Conservation (phyloP, 2,888 invertebrate species). For the Synergus gifuensis region DNA sequence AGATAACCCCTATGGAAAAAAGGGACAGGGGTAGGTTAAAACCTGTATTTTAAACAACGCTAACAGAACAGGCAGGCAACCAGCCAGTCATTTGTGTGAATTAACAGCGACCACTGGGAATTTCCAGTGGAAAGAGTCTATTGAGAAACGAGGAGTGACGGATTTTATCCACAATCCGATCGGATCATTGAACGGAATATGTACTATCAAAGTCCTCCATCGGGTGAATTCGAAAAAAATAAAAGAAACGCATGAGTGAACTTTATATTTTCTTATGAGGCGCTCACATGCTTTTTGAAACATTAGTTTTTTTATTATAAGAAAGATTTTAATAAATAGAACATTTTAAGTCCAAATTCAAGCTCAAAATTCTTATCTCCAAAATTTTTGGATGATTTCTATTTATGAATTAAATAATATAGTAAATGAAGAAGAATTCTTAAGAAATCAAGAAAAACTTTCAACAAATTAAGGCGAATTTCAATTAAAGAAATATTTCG, state of each 20-base stretch:
- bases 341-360: too few species aligned
- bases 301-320: not conserved
- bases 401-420: too few species aligned
- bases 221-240: not conserved
- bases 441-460: too few species aligned
- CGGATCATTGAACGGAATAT: not conserved
- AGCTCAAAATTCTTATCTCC: too few species aligned
- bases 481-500: too few species aligned
- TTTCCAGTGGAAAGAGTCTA: constrained; percentile 2
- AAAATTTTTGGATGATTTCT: too few species aligned
- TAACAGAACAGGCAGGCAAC: constrained; percentile 13
- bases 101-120: constrained; percentile 38
- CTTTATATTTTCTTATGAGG: not conserved
- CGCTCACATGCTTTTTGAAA: not conserved
- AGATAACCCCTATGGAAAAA: not conserved
- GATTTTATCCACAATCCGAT: constrained; percentile 28
- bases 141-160: constrained; percentile 25
- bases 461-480: too few species aligned
- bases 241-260: not conserved
- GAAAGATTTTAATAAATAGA: not conserved
- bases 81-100: constrained; percentile 36
- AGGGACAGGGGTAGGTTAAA: constrained; percentile 12
- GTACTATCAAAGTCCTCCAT: constrained; percentile 12
- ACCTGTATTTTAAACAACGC: constrained; percentile 28
- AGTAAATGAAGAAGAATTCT: too few species aligned